Percentiles rank a stretch among this genome's conserved stretches.
These are phyloP conservation scores for Rotaria macrura DNA, from an alignment of 2,888 invertebrate genomes.

Conservation along the genomic window DNA sequence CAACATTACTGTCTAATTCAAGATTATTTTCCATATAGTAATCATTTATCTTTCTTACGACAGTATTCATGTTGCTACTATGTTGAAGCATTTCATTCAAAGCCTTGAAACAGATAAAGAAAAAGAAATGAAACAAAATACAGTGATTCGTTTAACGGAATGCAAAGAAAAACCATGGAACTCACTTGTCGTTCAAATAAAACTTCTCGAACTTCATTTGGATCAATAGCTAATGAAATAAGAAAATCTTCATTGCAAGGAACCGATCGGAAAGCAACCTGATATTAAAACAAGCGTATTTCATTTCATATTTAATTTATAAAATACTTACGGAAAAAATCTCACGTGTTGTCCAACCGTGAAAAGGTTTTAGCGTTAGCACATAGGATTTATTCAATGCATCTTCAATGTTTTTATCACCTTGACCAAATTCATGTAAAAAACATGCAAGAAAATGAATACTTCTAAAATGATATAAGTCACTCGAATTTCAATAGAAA, in stretches of 20 bases:
- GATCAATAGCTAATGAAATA: slow-evolving; percentile 36
- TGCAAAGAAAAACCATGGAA: too few species aligned
- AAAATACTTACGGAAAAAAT: slow-evolving; percentile 44
- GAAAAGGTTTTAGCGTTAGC: slow-evolving; percentile 45
- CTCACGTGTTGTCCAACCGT: slow-evolving; percentile 48
- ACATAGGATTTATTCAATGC: slow-evolving; percentile 44
- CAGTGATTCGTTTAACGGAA: not conserved
- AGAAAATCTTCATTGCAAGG: slow-evolving; percentile 41
- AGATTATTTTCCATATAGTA: not conserved
- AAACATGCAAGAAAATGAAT: slow-evolving; percentile 36
- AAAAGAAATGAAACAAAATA: not conserved
- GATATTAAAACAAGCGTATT: slow-evolving; percentile 27
- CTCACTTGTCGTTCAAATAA: slow-evolving; percentile 35
- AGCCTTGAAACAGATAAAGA: not conserved
- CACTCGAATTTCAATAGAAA: not conserved
- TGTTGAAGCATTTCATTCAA: not conserved
- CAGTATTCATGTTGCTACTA: not conserved
- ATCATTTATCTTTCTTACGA: not conserved
- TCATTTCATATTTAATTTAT: not conserved
- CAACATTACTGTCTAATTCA: not conserved
- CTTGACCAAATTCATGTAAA: slow-evolving; percentile 40
- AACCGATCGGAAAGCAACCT: slow-evolving; percentile 45
- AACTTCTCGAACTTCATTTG: slow-evolving; percentile 34
- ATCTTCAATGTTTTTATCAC: slow-evolving; percentile 39
- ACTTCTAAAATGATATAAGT: not conserved